Conservation (phyloP, 2,113 vertebrate species). For the Crotalus horridus region DNA sequence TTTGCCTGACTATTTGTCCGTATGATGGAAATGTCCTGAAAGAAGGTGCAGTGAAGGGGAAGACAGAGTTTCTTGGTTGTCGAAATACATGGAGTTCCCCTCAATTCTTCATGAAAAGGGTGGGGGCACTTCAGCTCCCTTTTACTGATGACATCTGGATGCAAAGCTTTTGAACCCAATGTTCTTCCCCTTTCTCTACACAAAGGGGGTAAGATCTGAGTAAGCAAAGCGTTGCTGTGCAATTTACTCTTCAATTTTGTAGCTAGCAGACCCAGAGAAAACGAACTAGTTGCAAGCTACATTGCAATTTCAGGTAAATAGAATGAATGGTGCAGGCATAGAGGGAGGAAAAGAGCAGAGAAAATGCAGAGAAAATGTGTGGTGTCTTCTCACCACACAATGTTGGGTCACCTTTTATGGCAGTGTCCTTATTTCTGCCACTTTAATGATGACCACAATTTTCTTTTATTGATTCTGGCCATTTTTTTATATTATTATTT, state of each 20-base stretch:
- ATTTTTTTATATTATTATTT: constrained; percentile 12
- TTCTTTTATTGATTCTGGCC: constrained; percentile 3
- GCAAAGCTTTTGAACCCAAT: constrained; percentile 9
- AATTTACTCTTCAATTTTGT: constrained; percentile 16
- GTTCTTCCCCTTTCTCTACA: constrained; percentile 22
- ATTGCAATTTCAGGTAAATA: constrained; percentile 20
- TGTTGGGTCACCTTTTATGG: neutral
- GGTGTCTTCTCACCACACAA: neutral
- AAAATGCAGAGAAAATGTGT: neutral
- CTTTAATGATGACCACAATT: constrained; percentile 14
- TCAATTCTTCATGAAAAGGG: neutral
- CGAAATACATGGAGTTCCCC: constrained; percentile 1
- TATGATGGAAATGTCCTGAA: constrained; percentile 25
- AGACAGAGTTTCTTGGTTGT: neutral
- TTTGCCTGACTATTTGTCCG: constrained; percentile 2
- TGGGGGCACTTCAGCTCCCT: neutral
- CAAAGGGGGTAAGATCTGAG: constrained; percentile 10
- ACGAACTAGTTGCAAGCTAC: constrained; percentile 26
- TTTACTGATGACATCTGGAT: neutral
- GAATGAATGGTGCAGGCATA: constrained; percentile 24
- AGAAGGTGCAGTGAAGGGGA: constrained; percentile 36
- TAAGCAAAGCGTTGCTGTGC: constrained; percentile 14
- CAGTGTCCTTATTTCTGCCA: constrained; percentile 18
- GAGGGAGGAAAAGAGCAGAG: constrained; percentile 24
- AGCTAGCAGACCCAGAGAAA: constrained; percentile 18